Base-by-base conservation (phyloP, 2,113 vertebrate species). In the Cyprinus carpio region DNA sequence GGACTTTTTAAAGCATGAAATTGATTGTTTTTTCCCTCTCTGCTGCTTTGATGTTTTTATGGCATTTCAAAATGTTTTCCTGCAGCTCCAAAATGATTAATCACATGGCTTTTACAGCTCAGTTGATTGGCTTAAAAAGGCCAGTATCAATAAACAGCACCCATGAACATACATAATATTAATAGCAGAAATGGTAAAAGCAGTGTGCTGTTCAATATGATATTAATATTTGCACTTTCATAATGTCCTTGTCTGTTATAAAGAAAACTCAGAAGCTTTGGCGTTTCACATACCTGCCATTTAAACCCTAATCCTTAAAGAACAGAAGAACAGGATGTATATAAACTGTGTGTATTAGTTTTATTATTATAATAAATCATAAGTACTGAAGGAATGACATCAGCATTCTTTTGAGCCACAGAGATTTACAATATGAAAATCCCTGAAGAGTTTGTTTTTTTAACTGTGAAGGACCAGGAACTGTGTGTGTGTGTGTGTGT, bases 71-170 rank as follows among this genome's bases (percentile, higher is more conserved):
- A 75, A 75, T 75, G 43, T 75, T 75, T 16, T 75, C 72, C n/a
- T 46, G 72, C 43, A 27, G 23, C 72, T 27, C 23, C 72, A 46
- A 12, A 49, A 6, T 46, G 43, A 75, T 75, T 75, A 49, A 49
- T 75, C 12, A n/a, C 43, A 75, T 49, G 23, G 12, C 5, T 49
- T 75, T 75, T 46, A 46, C 23, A 25, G n/a, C 12, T 49, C n/a
- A 75, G 23, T 4, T 75, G 72, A 49, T 75, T 75, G 6, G 72
- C n/a, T 75, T 75, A 25, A 75, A 75, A 75, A 46, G 72, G 12
- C 13, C 37, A 25, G 5, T 40, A 27, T 49, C n/a, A 27, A 11
- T 75, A 25, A 46, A 75, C 2, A 46, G 72, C n/a, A n/a, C 72
- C 12, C 23, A 27, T 49, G 23, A 46, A 75, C 20, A 49, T 75